These are phyloP conservation scores for Cyprinodon brontotheroides DNA, from an alignment of 2,113 vertebrate species.

Conservation along the genomic window DNA sequence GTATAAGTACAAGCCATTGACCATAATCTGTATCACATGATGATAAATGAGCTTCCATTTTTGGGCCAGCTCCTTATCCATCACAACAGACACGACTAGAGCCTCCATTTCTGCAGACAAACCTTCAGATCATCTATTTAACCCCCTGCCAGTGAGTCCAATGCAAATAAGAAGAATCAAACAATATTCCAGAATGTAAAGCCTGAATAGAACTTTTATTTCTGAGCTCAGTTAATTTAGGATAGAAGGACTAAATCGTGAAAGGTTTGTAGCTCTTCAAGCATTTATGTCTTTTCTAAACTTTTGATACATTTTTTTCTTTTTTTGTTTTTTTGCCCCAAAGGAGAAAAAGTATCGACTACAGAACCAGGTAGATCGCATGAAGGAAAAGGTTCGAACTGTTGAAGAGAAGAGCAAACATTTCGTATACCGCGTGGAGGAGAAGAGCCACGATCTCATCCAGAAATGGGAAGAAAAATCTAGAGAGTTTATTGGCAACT, in stretches of 20 bases:
- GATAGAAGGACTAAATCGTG: not conserved
- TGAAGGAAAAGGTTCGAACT: constrained; percentile 96
- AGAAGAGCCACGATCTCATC: constrained; percentile 97
- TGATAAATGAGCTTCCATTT: too few species aligned
- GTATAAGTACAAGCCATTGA: too few species aligned
- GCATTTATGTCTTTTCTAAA: not conserved
- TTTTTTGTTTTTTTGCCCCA: constrained; percentile 19
- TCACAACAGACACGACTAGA: too few species aligned
- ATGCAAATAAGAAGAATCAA: not conserved
- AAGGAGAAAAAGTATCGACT: constrained; percentile 98
- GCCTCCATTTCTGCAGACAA: too few species aligned
- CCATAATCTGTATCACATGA: too few species aligned
- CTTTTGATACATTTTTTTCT: not conserved
- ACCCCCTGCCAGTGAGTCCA: too few species aligned
- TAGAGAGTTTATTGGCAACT: constrained; percentile 97
- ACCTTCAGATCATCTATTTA: too few species aligned
- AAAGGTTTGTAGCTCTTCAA: not conserved
- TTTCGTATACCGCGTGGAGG: constrained; percentile 96
- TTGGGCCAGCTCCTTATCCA: too few species aligned
- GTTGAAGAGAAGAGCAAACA: constrained; percentile 98
- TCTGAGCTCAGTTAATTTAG: not conserved
- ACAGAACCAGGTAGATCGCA: constrained; percentile 97
- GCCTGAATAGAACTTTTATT: not conserved
- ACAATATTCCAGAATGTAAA: not conserved
- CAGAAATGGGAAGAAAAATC: constrained; percentile 99